Base-by-base conservation (phyloP, 2,113 vertebrate species). In the Sclerurus mexicanus region DNA sequence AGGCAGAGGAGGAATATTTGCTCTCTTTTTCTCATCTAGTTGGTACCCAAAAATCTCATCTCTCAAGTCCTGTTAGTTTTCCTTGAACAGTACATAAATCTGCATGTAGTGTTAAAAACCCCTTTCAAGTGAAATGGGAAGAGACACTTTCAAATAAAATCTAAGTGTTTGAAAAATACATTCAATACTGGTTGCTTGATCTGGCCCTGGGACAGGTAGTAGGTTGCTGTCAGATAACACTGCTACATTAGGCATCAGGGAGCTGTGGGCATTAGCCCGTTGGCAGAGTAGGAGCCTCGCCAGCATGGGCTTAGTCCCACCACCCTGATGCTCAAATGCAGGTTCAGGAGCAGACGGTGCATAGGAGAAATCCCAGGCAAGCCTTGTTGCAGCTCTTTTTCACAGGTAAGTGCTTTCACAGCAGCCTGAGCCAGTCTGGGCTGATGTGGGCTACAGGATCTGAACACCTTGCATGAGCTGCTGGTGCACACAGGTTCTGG, bases 231-330 rank as follows among this genome's bases (percentile, higher is more conserved):
- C 39, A 55, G 46, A 31, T 46, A 31, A 31, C 13, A 49, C 18
- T 80, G 40, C 53, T 74, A n/a, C 4, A 0, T 46, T 8, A 52
- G 20, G 28, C 52, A 47, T 35, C n/a, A 67, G 25, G 67, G 46
- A 35, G n/a, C 40, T 49, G 46, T 0, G 0, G n/a, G 33, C 14
- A 73, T 9, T n/a, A n/a, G 44, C 24, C 37, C 58, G n/a, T 40
- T 0, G 1, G 18, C 37, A 50, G 4, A 12, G 20, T 35, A 39
- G 46, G 37, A n/a, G 13, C 44, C 15, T 59, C 6, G 0, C 28
- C 7, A 24, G 20, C 67, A 35, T 9, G 4, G 12, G 18, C 68
- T 47, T 27, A 28, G 25, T 60, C 9, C 56, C n/a, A 19, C 31
- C 35, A 49, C 31, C 27, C 31, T 39, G 27, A 35, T 62, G 35